These are phyloP conservation scores for Isichthys henryi DNA, from an alignment of 2,113 vertebrate genomes.

Conservation along the genomic window DNA sequence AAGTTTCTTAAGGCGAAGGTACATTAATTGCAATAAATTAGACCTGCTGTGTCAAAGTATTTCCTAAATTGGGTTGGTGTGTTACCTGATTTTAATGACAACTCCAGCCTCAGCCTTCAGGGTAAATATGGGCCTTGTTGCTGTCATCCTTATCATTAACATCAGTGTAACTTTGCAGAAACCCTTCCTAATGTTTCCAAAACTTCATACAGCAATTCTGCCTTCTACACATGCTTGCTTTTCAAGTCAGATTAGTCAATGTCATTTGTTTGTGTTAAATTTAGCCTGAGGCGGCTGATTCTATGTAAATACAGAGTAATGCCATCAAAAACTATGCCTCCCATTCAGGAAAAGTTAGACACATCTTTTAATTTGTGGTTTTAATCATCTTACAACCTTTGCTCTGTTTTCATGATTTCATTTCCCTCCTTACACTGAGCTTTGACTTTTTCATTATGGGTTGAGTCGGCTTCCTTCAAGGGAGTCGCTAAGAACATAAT, in stretches of 20 bases:
- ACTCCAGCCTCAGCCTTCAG: background rate
- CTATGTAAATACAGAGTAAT: background rate
- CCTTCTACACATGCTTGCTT: background rate
- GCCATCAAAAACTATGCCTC: background rate
- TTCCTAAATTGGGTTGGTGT: background rate
- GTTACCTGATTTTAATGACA: too few relatives aligned
- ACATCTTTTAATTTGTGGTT: background rate
- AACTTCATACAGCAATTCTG: background rate
- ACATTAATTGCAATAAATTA: background rate
- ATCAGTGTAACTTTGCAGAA: background rate
- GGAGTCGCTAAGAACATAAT: background rate
- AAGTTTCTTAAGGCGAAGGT: background rate
- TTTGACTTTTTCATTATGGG: background rate
- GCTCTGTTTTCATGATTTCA: background rate
- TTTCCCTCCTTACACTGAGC: background rate
- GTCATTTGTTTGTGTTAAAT: background rate
- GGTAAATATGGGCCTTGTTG: background rate
- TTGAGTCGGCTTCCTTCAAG: background rate
- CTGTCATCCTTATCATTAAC: background rate
- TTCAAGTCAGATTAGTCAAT: background rate
- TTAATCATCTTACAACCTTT: background rate
- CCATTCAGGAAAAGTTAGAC: background rate
- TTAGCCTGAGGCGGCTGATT: background rate
- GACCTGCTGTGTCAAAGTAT: background rate
- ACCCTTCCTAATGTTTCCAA: background rate